Base-by-base conservation (phyloP, 2,113 vertebrate species). In the Anarrhichthys ocellatus region DNA sequence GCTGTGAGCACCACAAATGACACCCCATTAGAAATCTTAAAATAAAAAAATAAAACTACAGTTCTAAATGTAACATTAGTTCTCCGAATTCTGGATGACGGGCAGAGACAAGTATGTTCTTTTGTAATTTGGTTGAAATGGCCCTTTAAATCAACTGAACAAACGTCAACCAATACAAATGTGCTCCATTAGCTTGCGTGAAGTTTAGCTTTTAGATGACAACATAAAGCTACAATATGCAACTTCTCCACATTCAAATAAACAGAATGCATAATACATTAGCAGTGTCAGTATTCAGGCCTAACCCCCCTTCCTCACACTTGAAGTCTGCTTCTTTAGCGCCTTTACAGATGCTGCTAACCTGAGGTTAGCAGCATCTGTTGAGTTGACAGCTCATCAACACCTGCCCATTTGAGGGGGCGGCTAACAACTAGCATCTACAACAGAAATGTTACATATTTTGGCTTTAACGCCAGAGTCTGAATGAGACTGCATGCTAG, bases 201-300 rank as follows among this genome's bases (percentile, higher is more conserved):
- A 48, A 17, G 14, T 29, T 14, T 7, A 48, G 9, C 10, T 3
- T 68, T 59, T 15, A n/a, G 50, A 54, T 42, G 65, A 64, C 9
- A 59, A 58, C 34, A 32, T 14, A 73, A 82, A 86, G 76, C 61
- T 69, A 72, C 27, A 77, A 68, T 80, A 78, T 80, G 75, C 82
- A 80, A 73, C 73, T 27, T 77, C 34, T 74, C 74, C 73, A 81
- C 77, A 62, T 61, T 83, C 62, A 74, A 75, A 78, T 68, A 64
- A 74, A 64, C 46, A 34, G 40, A 34, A 65, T 63, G 64, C 66
- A 69, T 70, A 54, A 61, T 70, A 52, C 24, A 40, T 38, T 2
- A 56, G 38, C 62, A 48, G 17, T 34, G 56, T 58, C 11, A 48
- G 65, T 32, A 15, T 56, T 58, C 40, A 11, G 9, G 14, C 40